A percentile compares a stretch with the other conserved stretches of the same genome.
These are phyloP conservation scores for Delichon dasypus DNA, from an alignment of 2,797 vertebrate species.

Conservation along the genomic window DNA sequence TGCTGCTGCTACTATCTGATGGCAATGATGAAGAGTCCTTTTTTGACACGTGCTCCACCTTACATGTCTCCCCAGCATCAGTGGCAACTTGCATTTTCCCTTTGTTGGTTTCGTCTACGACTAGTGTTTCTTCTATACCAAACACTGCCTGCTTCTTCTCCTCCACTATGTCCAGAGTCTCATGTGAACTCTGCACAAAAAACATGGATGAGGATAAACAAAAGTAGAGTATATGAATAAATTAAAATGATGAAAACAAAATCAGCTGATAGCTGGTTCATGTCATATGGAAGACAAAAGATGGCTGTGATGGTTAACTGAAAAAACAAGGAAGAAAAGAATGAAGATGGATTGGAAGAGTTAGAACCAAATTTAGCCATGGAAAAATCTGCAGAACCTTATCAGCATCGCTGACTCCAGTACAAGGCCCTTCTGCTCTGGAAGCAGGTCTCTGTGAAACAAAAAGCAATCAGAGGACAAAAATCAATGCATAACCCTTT, in stretches of 20 bases:
- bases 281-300: constrained; percentile 76
- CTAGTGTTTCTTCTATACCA: constrained; percentile 90
- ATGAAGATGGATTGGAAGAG: constrained; percentile 66
- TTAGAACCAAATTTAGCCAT: constrained; percentile 62
- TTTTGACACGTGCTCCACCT: constrained; percentile 74
- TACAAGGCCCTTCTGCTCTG: constrained; percentile 78
- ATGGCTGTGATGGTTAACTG: constrained; percentile 74
- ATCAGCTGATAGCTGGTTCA: constrained; percentile 69
- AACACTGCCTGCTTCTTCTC: constrained; percentile 90
- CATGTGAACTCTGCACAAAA: constrained; percentile 86
- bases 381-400: constrained; percentile 81
- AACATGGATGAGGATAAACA: constrained; percentile 78
- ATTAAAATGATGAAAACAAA: constrained; percentile 80
- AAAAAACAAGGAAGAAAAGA: constrained; percentile 69
- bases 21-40: constrained; percentile 77
- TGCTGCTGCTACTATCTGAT: constrained; percentile 84
- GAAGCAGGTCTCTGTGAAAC: constrained; percentile 80
- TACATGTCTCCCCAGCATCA: constrained; percentile 70
- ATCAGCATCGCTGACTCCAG: constrained; percentile 79
- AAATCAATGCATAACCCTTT: constrained; percentile 73
- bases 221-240: constrained; percentile 78
- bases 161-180: constrained; percentile 84
- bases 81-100: constrained; percentile 78
- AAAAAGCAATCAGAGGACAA: constrained; percentile 82
- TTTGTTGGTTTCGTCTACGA: constrained; percentile 85